These are phyloP conservation scores for Cephus sareptanus DNA, from an alignment of 2,888 invertebrate genomes.

Conservation along the genomic window DNA sequence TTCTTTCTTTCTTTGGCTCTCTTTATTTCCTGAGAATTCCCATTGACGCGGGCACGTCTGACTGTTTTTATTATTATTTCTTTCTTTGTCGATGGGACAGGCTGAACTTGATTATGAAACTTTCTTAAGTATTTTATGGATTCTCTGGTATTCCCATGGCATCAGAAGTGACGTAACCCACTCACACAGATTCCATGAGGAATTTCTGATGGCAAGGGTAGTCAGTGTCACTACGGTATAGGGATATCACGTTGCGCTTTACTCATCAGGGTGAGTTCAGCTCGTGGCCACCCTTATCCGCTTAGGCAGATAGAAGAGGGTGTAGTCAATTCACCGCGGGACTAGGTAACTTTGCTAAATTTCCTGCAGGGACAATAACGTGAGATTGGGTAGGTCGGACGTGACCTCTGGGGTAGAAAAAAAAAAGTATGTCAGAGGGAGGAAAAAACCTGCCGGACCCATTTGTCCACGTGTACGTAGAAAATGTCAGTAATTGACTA, in stretches of 20 bases:
- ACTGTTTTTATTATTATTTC: not conserved
- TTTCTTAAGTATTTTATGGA: not conserved
- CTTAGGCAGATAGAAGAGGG: not conserved
- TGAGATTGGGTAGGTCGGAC: not conserved
- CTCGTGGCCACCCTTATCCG: no score
- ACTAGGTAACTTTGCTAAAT: constrained; percentile 51
- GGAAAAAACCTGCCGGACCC: not conserved
- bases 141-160: not conserved
- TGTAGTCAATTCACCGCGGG: not conserved
- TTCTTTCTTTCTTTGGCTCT: not conserved
- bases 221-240: no score
- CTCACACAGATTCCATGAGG: no score
- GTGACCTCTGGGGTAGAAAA: not conserved
- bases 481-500: constrained; percentile 46
- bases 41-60: not conserved
- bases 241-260: no score
- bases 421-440: not conserved
- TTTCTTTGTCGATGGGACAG: not conserved
- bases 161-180: not conserved
- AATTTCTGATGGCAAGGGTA: no score
- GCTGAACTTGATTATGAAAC: not conserved
- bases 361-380: constrained; percentile 18
- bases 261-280: no score
- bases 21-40: not conserved
- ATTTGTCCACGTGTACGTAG: constrained; percentile 3